These are phyloP conservation scores for Polia nebulosa DNA, from an alignment of 2,888 invertebrate species.

Conservation along the genomic window DNA sequence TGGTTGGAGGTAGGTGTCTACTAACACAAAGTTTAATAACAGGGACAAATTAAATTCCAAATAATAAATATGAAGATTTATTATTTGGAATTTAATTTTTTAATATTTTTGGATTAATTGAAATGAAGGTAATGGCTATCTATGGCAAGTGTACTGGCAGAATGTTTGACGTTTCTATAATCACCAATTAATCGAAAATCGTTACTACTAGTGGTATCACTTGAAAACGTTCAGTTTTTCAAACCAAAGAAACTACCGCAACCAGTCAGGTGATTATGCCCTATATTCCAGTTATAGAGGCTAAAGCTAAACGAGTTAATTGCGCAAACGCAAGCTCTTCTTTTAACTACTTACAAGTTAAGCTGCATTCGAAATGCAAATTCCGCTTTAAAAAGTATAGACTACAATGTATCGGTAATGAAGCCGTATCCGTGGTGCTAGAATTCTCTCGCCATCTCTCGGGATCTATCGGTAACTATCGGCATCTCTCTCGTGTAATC, in stretches of 20 bases:
- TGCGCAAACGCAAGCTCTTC: not conserved
- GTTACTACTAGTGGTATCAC: not conserved
- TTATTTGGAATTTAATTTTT: no score
- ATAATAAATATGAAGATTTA: no score
- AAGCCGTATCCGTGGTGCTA: conserved; percentile 41
- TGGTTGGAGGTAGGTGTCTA: no score
- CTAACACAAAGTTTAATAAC: no score
- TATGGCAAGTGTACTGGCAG: no score
- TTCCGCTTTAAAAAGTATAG: conserved; percentile 28
- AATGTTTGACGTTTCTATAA: not conserved
- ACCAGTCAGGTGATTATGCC: not conserved
- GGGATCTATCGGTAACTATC: conserved; percentile 41
- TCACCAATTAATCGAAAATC: no score
- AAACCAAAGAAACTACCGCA: not conserved
- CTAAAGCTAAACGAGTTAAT: not conserved
- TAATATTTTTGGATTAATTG: no score
- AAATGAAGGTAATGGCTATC: no score
- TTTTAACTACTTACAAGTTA: not conserved
- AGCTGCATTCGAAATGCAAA: conserved; percentile 31
- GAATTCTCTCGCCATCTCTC: conserved; percentile 20
- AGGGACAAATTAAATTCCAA: no score
- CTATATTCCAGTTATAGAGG: no score
- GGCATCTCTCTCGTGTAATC: conserved; percentile 59
- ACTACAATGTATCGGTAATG: conserved; percentile 47
- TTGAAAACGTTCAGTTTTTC: not conserved